A percentile compares a stretch with the other conserved stretches of the same genome.
phyloP scores from a whole-genome alignment of 1,140 invertebrate genomes.

The Bombyx mori region ASM3026992v2 NC_085110.1:1953001-1953500 shows the following conservation, averaged over 20 bases:
- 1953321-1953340: too few species aligned
- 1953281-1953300: too few species aligned
- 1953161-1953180: slow-evolving; percentile 29
- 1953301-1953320: too few species aligned
- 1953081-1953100: slow-evolving; percentile 76
- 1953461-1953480: slow-evolving; percentile 50
- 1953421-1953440: slow-evolving; percentile 62
- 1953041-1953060: slow-evolving; percentile 78
- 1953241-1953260: slow-evolving; percentile 56
- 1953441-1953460: slow-evolving; percentile 45
- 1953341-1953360: too few species aligned
- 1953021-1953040: slow-evolving; percentile 67
- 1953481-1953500: slow-evolving; percentile 51
- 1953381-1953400: background rate
- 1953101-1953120: slow-evolving; percentile 69
- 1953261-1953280: too few species aligned
- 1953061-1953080: slow-evolving; percentile 75
- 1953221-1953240: slow-evolving; percentile 65
- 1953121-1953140: slow-evolving; percentile 52
- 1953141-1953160: slow-evolving; percentile 41
- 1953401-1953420: slow-evolving; percentile 51
- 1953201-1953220: slow-evolving; percentile 73
- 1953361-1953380: too few species aligned
- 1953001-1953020: background rate
- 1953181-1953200: slow-evolving; percentile 36